Conservation (phyloP, 2,113 vertebrate species). For the Lycocorax pyrrhopterus region DNA sequence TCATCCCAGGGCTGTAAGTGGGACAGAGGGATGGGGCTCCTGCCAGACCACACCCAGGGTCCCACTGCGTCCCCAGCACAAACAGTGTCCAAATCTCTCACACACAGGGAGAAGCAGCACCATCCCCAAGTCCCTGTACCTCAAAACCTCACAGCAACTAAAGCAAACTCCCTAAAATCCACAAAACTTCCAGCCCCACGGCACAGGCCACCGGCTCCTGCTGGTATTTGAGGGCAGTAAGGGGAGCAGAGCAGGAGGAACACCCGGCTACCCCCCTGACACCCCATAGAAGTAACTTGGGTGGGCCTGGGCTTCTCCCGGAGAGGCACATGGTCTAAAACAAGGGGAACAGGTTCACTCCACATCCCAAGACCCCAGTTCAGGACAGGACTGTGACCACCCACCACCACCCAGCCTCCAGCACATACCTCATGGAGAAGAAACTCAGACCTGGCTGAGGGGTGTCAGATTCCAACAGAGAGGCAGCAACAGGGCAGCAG, state of each 20-base stretch:
- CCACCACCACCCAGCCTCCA: background rate
- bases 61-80: background rate
- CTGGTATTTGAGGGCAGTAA: background rate
- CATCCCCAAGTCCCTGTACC: too few relatives aligned
- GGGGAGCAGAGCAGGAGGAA: background rate
- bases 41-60: background rate
- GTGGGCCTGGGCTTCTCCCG: background rate
- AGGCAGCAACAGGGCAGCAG: background rate
- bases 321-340: background rate
- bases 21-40: background rate
- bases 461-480: background rate
- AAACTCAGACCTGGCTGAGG: background rate
- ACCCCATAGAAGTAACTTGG: background rate
- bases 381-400: background rate
- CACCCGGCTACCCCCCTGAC: rapidly evolving
- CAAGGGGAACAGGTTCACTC: background rate
- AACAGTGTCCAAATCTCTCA: background rate
- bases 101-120: rapidly evolving
- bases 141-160: background rate
- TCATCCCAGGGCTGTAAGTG: background rate
- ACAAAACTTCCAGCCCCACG: background rate
- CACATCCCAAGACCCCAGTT: background rate
- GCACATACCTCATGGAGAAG: background rate
- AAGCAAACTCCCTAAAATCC: background rate
- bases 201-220: rapidly evolving